Evolutionary conservation across 2,888 invertebrate genomes (phyloP).

Genomic region (Callimorpha dominula): DNA sequence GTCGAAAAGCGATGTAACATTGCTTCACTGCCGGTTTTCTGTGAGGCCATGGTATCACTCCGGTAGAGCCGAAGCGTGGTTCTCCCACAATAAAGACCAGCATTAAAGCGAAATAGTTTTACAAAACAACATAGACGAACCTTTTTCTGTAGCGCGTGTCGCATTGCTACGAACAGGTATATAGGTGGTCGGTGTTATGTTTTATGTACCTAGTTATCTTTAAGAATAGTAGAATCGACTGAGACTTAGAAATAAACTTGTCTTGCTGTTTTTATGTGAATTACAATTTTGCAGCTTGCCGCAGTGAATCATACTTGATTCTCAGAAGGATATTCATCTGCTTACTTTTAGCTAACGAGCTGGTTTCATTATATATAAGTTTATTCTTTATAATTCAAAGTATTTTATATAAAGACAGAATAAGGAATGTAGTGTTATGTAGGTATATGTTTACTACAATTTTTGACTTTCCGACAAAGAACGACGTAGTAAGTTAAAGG

Average conservation of each 20-base stretch:
- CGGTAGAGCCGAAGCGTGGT: too few relatives aligned
- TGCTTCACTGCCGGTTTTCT: too few relatives aligned
- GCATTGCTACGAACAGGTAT: neutral
- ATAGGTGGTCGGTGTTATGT: neutral
- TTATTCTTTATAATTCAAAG: too few relatives aligned
- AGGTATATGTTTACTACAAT: neutral
- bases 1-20: too few relatives aligned
- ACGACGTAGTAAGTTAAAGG: neutral
- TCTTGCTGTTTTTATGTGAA: slow-evolving; percentile 17
- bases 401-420: neutral
- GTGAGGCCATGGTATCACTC: too few relatives aligned
- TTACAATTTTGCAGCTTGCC: slow-evolving; percentile 12
- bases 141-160: neutral
- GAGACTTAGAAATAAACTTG: slow-evolving; percentile 4
- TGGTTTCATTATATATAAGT: neutral
- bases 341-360: slow-evolving; percentile 1
- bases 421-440: neutral
- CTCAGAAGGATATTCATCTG: slow-evolving; percentile 9
- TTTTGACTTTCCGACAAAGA: neutral
- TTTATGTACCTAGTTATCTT: neutral
- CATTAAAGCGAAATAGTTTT: too few relatives aligned
- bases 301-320: slow-evolving; percentile 6
- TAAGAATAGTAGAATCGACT: neutral
- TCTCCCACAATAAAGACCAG: too few relatives aligned
- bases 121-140: neutral